phyloP scores from a whole-genome alignment of 2,113 vertebrate species.

The Catharus bicknelli region DNA sequence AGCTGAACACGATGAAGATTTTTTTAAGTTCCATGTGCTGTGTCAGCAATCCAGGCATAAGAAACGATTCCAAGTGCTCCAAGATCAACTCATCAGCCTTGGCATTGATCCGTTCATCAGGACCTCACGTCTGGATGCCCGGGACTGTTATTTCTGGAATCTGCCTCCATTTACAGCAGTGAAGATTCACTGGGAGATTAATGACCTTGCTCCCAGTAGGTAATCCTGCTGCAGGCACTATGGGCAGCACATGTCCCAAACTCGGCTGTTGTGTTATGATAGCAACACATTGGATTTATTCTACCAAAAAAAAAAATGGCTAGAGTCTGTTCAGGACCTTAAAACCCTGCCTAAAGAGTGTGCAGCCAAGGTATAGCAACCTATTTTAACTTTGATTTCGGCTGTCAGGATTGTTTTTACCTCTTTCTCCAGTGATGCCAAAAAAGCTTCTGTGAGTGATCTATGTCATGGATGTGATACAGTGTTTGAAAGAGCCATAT shows the following conservation, averaged over 20 bases:
- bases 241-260: neutral
- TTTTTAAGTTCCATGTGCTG: neutral
- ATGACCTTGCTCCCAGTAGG: neutral
- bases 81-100: neutral
- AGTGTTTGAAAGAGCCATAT: neutral
- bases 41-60: neutral
- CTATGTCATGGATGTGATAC: neutral
- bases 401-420: neutral
- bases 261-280: neutral
- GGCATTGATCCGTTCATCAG: neutral
- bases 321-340: neutral
- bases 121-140: neutral
- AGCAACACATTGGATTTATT: neutral
- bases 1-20: neutral
- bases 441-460: neutral
- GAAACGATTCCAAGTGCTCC: neutral
- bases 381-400: neutral
- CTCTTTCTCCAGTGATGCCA: neutral
- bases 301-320: neutral
- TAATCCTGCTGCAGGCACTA: neutral
- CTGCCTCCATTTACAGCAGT: neutral
- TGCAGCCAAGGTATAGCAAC: neutral
- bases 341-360: neutral
- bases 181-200: neutral
- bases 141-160: neutral